A percentile compares a stretch with the other conserved stretches of the same genome.
Conservation (phyloP, 2,113 vertebrate genomes). For the Neofelis nebulosa region DNA sequence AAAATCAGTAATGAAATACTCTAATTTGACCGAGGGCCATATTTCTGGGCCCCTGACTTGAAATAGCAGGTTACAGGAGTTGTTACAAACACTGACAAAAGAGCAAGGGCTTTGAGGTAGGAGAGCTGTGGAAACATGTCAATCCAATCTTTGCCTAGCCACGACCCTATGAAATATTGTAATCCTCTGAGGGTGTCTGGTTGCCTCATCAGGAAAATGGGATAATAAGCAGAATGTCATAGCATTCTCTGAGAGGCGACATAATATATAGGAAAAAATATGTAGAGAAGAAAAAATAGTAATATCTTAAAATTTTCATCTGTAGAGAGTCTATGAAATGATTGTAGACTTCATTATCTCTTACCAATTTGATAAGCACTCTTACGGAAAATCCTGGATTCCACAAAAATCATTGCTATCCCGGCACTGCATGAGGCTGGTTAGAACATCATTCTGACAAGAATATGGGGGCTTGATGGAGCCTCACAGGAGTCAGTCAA, state of each 20-base stretch:
- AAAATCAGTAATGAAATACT: not conserved
- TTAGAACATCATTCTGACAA: slow-evolving; percentile 11
- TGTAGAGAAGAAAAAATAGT: not conserved
- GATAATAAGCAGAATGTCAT: not conserved
- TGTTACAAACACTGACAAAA: not conserved
- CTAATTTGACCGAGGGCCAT: not conserved
- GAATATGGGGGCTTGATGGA: not conserved
- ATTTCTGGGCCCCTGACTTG: not conserved
- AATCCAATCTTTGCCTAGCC: not conserved
- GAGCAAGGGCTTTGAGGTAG: not conserved
- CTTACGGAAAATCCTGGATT: not conserved
- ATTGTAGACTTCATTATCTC: not conserved
- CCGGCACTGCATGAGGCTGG: not conserved
- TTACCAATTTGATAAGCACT: not conserved
- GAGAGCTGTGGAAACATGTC: not conserved
- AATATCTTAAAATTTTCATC: not conserved
- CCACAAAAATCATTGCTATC: not conserved
- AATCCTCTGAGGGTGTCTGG: not conserved
- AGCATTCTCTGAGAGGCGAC: not conserved
- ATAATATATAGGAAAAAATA: not conserved
- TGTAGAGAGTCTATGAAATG: not conserved
- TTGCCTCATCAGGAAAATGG: not conserved
- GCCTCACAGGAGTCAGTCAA: not conserved
- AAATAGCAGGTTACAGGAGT: not conserved
- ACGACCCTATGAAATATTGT: not conserved